Evolutionary conservation across 1,140 invertebrate genomes (phyloP).

Genomic region (Eubasilissa regina): DNA sequence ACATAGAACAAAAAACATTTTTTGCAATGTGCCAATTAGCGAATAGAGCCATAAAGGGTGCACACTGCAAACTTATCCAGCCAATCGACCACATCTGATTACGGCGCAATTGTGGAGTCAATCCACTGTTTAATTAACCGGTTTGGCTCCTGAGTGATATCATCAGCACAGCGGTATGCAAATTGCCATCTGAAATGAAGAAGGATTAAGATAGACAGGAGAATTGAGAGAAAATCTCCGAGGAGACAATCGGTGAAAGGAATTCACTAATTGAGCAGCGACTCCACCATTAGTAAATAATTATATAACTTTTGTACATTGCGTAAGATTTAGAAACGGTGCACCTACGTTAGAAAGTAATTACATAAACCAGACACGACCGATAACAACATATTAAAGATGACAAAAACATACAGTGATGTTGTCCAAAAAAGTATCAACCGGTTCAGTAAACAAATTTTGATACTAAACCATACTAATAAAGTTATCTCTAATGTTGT

Average conservation of each 20-base stretch:
- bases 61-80: not conserved
- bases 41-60: conserved; percentile 27
- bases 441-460: too few relatives aligned
- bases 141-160: conserved; percentile 26
- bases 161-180: conserved; percentile 26
- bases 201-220: conserved; percentile 2
- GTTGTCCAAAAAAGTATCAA: too few relatives aligned
- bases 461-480: too few relatives aligned
- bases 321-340: too few relatives aligned
- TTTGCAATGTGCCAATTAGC: conserved; percentile 9
- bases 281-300: too few relatives aligned
- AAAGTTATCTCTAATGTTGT: too few relatives aligned
- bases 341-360: too few relatives aligned
- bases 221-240: conserved; percentile 5
- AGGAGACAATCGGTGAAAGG: not conserved
- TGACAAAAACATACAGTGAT: not conserved
- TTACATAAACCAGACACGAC: not conserved
- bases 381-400: not conserved
- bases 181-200: not conserved
- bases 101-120: conserved; percentile 25
- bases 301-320: too few relatives aligned
- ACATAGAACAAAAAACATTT: too few relatives aligned
- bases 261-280: not conserved
- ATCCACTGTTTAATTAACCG: conserved; percentile 31
- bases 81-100: conserved; percentile 12